A percentile compares a stretch with the other conserved stretches of the same genome.
Conservation (phyloP, 1,140 invertebrate genomes). For the Drosophila erecta region DNA sequence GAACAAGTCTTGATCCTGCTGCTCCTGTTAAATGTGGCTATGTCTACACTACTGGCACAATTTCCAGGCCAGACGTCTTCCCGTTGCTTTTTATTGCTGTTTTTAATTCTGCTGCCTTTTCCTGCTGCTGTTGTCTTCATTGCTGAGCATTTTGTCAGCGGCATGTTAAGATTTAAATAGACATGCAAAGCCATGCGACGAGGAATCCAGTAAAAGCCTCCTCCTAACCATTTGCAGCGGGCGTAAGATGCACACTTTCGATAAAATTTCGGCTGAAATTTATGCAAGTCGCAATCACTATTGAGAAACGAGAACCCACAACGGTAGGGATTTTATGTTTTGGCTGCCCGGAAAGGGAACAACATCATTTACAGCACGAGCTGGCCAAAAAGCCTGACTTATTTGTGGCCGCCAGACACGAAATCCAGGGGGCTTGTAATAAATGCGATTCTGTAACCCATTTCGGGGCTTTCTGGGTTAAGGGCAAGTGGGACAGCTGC, state of each 20-base stretch:
- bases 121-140: conserved; percentile 54
- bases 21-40: conserved; percentile 73
- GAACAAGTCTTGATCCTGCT: conserved; percentile 78
- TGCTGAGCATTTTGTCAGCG: conserved; percentile 79
- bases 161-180: conserved; percentile 79
- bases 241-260: conserved; percentile 73
- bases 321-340: conserved; percentile 23
- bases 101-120: conserved; percentile 56
- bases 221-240: conserved; percentile 61
- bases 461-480: conserved; percentile 56
- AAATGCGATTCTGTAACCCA: conserved; percentile 51
- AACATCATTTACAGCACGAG: conserved; percentile 78
- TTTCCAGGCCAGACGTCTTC: conserved; percentile 59
- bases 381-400: conserved; percentile 48
- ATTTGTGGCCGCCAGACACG: conserved; percentile 70
- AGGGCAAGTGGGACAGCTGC: conserved; percentile 49
- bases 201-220: conserved; percentile 20
- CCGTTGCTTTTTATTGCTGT: conserved; percentile 50
- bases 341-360: conserved; percentile 51
- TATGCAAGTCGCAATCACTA: conserved; percentile 65
- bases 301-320: conserved; percentile 7
- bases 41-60: conserved; percentile 77
- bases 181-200: conserved; percentile 56
- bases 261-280: conserved; percentile 64
- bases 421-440: conserved; percentile 54